Evolutionary conservation across 1,140 invertebrate species (phyloP).

Genomic region (Glossosoma conforme): DNA sequence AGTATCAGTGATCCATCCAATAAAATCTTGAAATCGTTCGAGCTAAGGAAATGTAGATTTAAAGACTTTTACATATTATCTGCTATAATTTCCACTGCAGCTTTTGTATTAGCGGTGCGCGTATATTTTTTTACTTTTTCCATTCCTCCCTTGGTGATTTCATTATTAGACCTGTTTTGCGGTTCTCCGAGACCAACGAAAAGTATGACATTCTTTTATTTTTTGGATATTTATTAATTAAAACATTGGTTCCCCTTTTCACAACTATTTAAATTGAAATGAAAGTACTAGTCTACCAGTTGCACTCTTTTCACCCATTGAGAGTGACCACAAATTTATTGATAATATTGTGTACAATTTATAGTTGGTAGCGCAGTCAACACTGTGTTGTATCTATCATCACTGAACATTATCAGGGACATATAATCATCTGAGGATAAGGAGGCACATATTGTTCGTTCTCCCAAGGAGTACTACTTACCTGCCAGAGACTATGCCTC

Average conservation of each 20-base stretch:
- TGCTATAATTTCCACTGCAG: slow-evolving; percentile 47
- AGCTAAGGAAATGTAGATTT: slow-evolving; percentile 72
- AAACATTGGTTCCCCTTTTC: no score
- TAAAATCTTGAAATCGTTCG: slow-evolving; percentile 46
- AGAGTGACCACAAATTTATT: not conserved
- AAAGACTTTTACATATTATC: slow-evolving; percentile 70
- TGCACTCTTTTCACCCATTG: not conserved
- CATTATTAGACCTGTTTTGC: slow-evolving; percentile 48
- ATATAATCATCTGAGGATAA: no score
- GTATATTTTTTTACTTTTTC: slow-evolving; percentile 46
- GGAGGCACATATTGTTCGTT: no score
- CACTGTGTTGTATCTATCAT: no score
- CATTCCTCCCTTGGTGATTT: slow-evolving; percentile 45
- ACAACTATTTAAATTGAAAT: slow-evolving; percentile 1
- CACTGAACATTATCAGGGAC: no score
- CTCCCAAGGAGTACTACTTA: no score
- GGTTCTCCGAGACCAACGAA: slow-evolving; percentile 47
- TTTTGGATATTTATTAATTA: no score
- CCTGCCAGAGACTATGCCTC: no score
- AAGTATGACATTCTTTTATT: slow-evolving; percentile 47
- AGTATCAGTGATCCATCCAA: slow-evolving; percentile 49
- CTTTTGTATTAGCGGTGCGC: slow-evolving; percentile 45
- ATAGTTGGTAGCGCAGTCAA: no score
- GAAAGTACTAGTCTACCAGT: not conserved
- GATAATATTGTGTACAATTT: not conserved